Percentiles rank a stretch among this genome's conserved stretches.
phyloP scores from a whole-genome alignment of 2,888 invertebrate species.

The Exocentrus adspersus region DNA sequence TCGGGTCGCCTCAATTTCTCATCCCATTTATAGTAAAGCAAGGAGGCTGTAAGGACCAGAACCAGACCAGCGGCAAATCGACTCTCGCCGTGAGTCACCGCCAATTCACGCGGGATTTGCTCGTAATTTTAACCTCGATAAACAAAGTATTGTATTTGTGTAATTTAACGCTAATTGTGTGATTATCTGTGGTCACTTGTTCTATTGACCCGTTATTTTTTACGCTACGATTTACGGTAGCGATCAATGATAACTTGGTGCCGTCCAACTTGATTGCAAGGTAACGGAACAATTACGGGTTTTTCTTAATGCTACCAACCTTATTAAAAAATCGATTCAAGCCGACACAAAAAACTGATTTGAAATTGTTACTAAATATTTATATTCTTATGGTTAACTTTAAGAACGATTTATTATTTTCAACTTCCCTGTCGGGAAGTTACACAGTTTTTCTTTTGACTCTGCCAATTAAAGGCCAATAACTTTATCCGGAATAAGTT shows the following conservation, averaged over 20 bases:
- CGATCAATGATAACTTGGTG: conserved; percentile 7
- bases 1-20: conserved; percentile 16
- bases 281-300: background rate
- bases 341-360: background rate
- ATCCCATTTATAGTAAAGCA: conserved; percentile 27
- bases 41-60: conserved; percentile 25
- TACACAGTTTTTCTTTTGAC: no score
- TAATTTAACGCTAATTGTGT: conserved; percentile 20
- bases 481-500: no score
- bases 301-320: background rate
- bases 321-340: no score
- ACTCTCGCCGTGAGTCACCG: conserved; percentile 21
- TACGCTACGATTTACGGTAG: conserved; percentile 4
- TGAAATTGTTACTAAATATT: no score
- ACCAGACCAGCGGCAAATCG: no score
- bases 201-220: conserved; percentile 23
- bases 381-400: no score
- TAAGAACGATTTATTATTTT: no score
- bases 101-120: conserved; percentile 19
- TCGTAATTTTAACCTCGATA: conserved; percentile 27
- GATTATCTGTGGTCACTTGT: conserved; percentile 5
- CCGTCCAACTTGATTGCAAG: background rate
- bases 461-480: no score
- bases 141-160: conserved; percentile 7
- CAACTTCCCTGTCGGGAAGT: no score